These are phyloP conservation scores for Atherinosoma microstoma DNA, from an alignment of 2,797 vertebrate species.

Conservation along the genomic window DNA sequence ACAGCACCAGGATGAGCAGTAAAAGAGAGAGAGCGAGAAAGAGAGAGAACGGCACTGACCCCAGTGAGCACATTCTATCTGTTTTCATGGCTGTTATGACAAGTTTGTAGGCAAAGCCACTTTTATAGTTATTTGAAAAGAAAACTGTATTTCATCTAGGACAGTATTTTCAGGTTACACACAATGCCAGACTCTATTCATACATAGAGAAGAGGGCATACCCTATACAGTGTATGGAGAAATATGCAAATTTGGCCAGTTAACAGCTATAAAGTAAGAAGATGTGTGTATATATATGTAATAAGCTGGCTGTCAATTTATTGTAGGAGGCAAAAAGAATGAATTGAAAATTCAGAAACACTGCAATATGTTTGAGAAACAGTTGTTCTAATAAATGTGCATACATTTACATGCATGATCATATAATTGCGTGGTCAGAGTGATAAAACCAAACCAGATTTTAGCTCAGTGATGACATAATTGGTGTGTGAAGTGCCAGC, in stretches of 20 bases:
- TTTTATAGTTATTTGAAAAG: conserved; percentile 18
- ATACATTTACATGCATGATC: neutral
- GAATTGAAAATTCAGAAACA: conserved; percentile 3
- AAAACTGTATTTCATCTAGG: neutral
- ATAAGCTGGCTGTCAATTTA: neutral
- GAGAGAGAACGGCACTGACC: conserved; percentile 21
- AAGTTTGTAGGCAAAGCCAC: conserved; percentile 25
- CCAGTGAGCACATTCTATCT: conserved; percentile 32
- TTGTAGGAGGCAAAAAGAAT: neutral
- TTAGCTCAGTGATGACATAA: conserved; percentile 37
- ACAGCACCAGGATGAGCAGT: conserved; percentile 20
- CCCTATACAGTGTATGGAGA: neutral
- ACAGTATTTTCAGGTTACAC: conserved; percentile 18
- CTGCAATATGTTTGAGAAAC: neutral
- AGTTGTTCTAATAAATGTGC: conserved; percentile 15
- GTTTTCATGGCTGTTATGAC: conserved; percentile 42
- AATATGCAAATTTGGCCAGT: neutral
- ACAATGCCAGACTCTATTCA: neutral
- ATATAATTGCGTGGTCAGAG: conserved; percentile 25
- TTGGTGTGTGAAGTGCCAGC: conserved; percentile 55
- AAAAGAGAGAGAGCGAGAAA: conserved; percentile 16
- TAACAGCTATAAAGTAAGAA: neutral
- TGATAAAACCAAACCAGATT: conserved; percentile 15
- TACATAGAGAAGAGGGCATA: neutral
- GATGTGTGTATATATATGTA: neutral